Conservation (phyloP, 2,888 invertebrate species). For the Drosophila robusta region DNA sequence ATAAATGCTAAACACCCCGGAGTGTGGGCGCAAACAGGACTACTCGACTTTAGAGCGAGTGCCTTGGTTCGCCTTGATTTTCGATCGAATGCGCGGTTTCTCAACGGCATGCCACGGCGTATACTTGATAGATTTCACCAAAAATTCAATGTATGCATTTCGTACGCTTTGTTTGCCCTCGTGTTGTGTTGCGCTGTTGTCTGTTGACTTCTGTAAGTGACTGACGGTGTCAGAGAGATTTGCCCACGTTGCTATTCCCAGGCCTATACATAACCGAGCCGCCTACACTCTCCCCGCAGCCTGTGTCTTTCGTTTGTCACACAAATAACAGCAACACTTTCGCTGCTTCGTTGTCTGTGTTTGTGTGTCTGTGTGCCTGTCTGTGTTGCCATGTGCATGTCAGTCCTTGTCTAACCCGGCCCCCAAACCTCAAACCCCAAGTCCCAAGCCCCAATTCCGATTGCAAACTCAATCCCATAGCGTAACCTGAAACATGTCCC, state of each 20-base stretch:
- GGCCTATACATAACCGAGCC: slow-evolving; percentile 17
- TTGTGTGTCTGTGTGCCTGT: slow-evolving; percentile 14
- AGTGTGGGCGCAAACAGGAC: slow-evolving; percentile 21
- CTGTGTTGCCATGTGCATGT: slow-evolving; percentile 50
- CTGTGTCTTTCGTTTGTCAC: slow-evolving; percentile 56
- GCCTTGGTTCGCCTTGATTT: slow-evolving; percentile 45
- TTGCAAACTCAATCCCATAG: slow-evolving; percentile 35
- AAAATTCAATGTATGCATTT: slow-evolving; percentile 60
- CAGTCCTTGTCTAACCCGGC: slow-evolving; percentile 49
- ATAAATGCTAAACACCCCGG: slow-evolving; percentile 70
- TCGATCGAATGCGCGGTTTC: slow-evolving; percentile 20
- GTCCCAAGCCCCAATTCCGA: slow-evolving; percentile 24
- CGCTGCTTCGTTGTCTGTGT: slow-evolving; percentile 29
- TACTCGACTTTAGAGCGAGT: slow-evolving; percentile 40
- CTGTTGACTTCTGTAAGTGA: slow-evolving; percentile 60
- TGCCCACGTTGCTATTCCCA: slow-evolving; percentile 22
- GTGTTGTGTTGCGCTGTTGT: slow-evolving; percentile 25
- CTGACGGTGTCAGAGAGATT: slow-evolving; percentile 61
- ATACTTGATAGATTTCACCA: slow-evolving; percentile 70
- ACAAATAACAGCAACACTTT: slow-evolving; percentile 65
- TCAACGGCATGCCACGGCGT: slow-evolving; percentile 38
- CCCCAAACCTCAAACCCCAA: slow-evolving; percentile 12
- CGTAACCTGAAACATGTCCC: slow-evolving; percentile 54
- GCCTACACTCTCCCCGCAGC: slow-evolving; percentile 10
- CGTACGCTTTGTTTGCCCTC: slow-evolving; percentile 50